Evolutionary conservation across 92 coral and sea anemone species (phyloP), one percentile per base, ranked within the genome.

Genomic region (Palythoa heliodiscus): DNA sequence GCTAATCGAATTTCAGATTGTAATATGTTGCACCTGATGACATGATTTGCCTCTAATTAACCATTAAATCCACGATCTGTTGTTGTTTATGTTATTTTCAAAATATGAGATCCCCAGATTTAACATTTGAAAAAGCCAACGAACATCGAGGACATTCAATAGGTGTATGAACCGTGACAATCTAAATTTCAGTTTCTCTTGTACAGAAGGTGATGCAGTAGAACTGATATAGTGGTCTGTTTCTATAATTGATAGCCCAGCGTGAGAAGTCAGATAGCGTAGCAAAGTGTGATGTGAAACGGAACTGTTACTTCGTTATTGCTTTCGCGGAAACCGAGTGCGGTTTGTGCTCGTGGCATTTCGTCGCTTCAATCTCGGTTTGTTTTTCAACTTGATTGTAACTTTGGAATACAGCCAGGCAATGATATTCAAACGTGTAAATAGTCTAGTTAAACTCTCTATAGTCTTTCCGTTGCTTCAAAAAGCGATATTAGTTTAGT

Each of bases 31-130:
- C 76, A 81, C 71, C 75, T 84, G 92, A 90, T 90, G 95, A 90
- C 92, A 90, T 90, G 93, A 92, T 94, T 88, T 58, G 95, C 70
- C 84, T 88, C 91, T 89, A 91, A 93, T 93, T 91, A 93, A 91
- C 91, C 94, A 91, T 89, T 86, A 89, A 90, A 85, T 72, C 50
- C 70, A 75, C 73, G 70, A 84, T 87, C 92, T 82, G 82, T 58
- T 88, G 92, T 75, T 89, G 92, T 87, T 76, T 88, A 87, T 82
- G 89, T 73, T 83, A 64, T 80, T 64, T 80, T 64, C 74, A 66
- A 48, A 47, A 67, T 40, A 47, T 39, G 63, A 80, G 73, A 64
- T 75, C 74, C 61, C 84, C 84, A 80, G 84, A 80, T 64, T 80
- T 80, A 66, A 80, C 84, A 48, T 80, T 80, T 70, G 72, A 80